Evolutionary conservation across 2,113 vertebrate genomes (phyloP), one percentile per base, ranked within the genome.

Genomic region (Eleginops maclovinus): DNA sequence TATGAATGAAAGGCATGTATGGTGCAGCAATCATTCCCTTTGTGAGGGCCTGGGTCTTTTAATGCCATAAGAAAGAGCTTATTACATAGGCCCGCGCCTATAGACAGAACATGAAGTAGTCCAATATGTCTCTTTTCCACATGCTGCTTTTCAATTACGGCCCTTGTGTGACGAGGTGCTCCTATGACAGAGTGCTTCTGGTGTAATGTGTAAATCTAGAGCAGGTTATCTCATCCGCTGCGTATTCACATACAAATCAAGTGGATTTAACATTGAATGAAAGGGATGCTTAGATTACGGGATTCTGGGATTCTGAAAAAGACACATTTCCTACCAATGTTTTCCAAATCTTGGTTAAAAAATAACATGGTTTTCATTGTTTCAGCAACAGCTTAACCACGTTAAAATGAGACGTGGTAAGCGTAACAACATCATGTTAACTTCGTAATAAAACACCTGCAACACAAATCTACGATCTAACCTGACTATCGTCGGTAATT

Each of bases 161-260:
- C 62, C 22, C 87, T 55, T 77, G 73, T 79, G 64, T 88, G 83
- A 88, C 60, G 65, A 90, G 87, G 86, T 89, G 84, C 79, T 84
- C 76, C 83, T 51, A 55, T 66, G 83, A 86, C 73, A 81, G 72
- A 88, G 78, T 77, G 67, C 81, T 44, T 79, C 81, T 86, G 87
- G 58, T 81, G 77, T 80, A 76, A 88, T 79, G 90, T 89, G 82
- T 86, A 88, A 92, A 93, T 84, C 87, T 84, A 81, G 60, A 63
- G 88, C 88, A 87, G 89, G 84, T 91, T 91, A 86, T 88, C 86
- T 88, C 88, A 90, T 90, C 77, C 83, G 63, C 65, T 77, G 59
- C 64, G 36, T 26, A 10, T 54, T 54, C 17, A 53, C 26, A 43
- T 26, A 53, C 58, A 70, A 65, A 75, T 75, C 53, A 12, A 14